Evolutionary conservation across 2,888 invertebrate species (phyloP), one percentile per base, ranked within the genome.

Genomic region (Chaetogeoica ovagalla): DNA sequence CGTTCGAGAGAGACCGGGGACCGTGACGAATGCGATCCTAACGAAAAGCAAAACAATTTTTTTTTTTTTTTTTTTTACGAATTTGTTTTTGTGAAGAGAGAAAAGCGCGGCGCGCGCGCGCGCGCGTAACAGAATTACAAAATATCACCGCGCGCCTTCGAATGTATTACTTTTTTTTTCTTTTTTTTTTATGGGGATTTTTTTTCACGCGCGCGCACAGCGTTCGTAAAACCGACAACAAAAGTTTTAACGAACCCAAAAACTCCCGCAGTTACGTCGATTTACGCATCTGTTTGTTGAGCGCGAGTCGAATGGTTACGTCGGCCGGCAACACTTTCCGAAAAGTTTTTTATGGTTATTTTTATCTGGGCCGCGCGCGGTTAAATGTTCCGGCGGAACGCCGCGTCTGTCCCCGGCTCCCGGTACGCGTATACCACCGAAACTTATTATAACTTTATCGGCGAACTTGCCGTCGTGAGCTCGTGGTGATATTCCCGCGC

Each of bases 271-370:
- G 60, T 77, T 77, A 62, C n/a, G 69, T 69, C 77, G 77, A 77
- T 77, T 77, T 77, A 77, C 77, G 69, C 59, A 68, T 69, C 69
- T 77, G 69, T 77, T 77, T 77, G 77, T 69, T 77, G 60, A 52
- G 69, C 77, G 21, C 62, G 77, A 69, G 77, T 69, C 17, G 68
- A 77, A 77, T 62, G 77, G 76, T 68, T 62, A 37, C n/a, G 69
- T 52, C 69, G 77, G 77, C 68, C 69, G 30, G 30, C 30, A 62
- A 76, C 77, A 62, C 77, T 69, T 57, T 77, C 69, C 68, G 15
- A 77, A 77, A 77, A 77, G 77, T 77, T 77, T 77, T 30, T 77
- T 69, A 77, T 17, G 77, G 77, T 77, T 77, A 77, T 77, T 77
- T 77, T 77, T 69, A 77, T 69, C 69, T 77, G 62, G 69, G 43